Percentiles rank a stretch among this genome's conserved stretches.
Conservation (phyloP, 2,113 vertebrate genomes). For the Actenoides lindsayi region DNA sequence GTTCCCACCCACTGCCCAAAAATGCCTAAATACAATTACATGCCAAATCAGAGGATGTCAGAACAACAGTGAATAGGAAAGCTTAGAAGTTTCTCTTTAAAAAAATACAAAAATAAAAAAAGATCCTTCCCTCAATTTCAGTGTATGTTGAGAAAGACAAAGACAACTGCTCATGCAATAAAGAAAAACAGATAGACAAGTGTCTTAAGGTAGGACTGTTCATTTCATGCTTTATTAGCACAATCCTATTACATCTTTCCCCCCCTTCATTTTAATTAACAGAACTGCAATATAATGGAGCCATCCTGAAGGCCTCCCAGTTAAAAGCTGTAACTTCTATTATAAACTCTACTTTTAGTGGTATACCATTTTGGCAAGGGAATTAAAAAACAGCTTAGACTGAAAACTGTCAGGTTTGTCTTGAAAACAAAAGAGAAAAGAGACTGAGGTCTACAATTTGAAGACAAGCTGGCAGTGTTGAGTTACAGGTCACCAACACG, state of each 20-base stretch:
- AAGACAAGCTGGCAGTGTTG: not conserved
- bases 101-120: not conserved
- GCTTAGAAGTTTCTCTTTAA: not conserved
- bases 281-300: not conserved
- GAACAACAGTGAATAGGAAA: not conserved
- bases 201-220: slow-evolving; percentile 59
- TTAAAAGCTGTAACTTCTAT: not conserved
- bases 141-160: slow-evolving; percentile 56
- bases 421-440: not conserved
- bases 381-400: slow-evolving; percentile 8
- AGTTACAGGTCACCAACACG: not conserved
- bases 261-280: slow-evolving; percentile 52
- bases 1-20: not conserved
- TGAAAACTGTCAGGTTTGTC: slow-evolving; percentile 3
- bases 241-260: not conserved
- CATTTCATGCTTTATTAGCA: slow-evolving; percentile 70
- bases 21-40: not conserved
- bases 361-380: not conserved
- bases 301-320: not conserved
- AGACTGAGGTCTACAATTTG: not conserved
- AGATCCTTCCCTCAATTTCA: slow-evolving; percentile 1
- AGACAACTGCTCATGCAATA: slow-evolving; percentile 43
- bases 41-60: not conserved
- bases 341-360: slow-evolving; percentile 15
- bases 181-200: slow-evolving; percentile 39